phyloP scores from a whole-genome alignment of 1,140 invertebrate genomes.

The Chionoecetes opilio region DNA sequence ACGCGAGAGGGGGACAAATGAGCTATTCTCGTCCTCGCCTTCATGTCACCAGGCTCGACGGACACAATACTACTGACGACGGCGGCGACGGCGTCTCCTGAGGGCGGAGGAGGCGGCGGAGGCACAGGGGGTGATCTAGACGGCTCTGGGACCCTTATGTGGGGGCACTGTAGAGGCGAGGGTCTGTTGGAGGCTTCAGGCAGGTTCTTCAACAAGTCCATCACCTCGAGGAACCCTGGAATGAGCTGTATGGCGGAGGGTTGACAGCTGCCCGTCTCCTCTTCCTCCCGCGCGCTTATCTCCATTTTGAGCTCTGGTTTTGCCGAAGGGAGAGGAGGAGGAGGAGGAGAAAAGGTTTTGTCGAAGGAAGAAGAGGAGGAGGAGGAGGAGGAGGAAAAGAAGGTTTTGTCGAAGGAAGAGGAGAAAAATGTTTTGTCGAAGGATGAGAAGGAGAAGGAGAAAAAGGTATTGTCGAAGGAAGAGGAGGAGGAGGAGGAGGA shows the following conservation, averaged over 20 bases:
- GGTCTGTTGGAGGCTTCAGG: slow-evolving; percentile 46
- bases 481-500: background rate
- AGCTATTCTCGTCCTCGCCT: slow-evolving; percentile 45
- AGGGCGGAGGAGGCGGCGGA: background rate
- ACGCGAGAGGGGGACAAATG: slow-evolving; percentile 33
- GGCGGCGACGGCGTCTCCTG: background rate
- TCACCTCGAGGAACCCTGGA: slow-evolving; percentile 65
- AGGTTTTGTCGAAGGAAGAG: no score
- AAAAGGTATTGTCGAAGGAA: background rate
- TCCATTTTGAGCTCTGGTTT: slow-evolving; percentile 46
- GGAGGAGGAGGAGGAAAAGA: background rate
- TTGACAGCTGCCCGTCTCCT: background rate
- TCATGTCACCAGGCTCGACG: background rate
- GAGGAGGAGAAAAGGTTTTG: background rate
- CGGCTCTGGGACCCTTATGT: background rate
- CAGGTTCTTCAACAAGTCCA: slow-evolving; percentile 64
- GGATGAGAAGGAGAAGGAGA: background rate
- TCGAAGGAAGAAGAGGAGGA: background rate
- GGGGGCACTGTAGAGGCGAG: background rate
- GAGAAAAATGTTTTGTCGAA: no score
- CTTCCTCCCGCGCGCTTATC: slow-evolving; percentile 51
- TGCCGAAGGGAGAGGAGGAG: background rate
- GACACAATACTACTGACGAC: background rate
- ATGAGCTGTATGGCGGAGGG: slow-evolving; percentile 38
- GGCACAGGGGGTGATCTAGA: background rate